Evolutionary conservation across 53 echinoderm and acorn worm genomes (phyloP).

Genomic region (Stichopus horrens): DNA sequence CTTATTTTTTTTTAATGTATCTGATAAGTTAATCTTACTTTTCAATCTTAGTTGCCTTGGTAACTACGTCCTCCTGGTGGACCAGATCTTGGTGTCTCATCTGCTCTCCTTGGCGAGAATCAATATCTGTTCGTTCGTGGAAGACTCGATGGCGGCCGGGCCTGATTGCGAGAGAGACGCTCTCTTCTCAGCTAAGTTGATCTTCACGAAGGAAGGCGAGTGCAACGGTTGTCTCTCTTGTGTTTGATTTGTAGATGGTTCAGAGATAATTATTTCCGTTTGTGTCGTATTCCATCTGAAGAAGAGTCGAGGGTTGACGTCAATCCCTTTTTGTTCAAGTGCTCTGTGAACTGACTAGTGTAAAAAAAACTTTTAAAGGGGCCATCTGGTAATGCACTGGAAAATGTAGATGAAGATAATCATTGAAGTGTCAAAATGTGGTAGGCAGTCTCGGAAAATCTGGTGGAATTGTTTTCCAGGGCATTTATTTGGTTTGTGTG

Average conservation of each 20-base stretch:
- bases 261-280: neutral
- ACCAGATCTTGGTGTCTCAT: slow-evolving; percentile 88
- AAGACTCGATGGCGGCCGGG: slow-evolving; percentile 70
- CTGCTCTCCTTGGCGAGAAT: slow-evolving; percentile 75
- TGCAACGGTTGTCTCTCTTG: neutral
- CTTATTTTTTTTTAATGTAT: neutral
- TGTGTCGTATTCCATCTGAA: too few relatives aligned
- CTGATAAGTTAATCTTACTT: neutral
- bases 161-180: slow-evolving; percentile 66
- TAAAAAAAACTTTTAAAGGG: too few relatives aligned
- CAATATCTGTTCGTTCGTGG: slow-evolving; percentile 87
- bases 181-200: slow-evolving; percentile 77
- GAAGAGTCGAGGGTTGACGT: too few relatives aligned
- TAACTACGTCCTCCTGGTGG: slow-evolving; percentile 95
- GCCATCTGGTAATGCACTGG: too few relatives aligned
- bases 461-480: too few relatives aligned
- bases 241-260: neutral
- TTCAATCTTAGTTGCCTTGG: slow-evolving; percentile 66
- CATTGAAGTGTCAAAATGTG: too few relatives aligned
- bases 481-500: too few relatives aligned
- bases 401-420: too few relatives aligned
- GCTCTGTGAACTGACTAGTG: too few relatives aligned
- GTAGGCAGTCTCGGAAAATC: too few relatives aligned
- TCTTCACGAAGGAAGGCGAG: slow-evolving; percentile 79
- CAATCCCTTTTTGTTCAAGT: too few relatives aligned